Percentiles rank a stretch among this genome's conserved stretches.
These are phyloP conservation scores for Hystrix brachyura DNA, from an alignment of 2,113 vertebrate genomes.

Conservation along the genomic window DNA sequence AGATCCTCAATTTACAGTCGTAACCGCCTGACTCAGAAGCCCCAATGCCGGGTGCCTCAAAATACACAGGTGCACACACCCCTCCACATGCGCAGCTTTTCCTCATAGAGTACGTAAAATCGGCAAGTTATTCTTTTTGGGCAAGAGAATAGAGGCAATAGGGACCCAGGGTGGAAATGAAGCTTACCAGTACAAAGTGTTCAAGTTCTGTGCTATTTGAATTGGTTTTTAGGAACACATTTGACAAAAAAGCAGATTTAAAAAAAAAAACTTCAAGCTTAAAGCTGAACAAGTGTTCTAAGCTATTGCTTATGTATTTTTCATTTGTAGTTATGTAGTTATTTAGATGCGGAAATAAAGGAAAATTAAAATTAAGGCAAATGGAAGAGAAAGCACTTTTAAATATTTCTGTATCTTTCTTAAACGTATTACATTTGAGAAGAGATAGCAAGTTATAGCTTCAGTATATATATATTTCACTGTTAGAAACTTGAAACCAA, in stretches of 20 bases:
- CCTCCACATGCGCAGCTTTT: not conserved
- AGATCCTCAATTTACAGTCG: slow-evolving; percentile 1
- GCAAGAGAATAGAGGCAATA: not conserved
- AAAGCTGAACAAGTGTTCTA: slow-evolving; percentile 14
- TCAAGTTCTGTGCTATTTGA: not conserved
- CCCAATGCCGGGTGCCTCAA: not conserved
- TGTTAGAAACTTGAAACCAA: not conserved
- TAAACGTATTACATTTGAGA: not conserved
- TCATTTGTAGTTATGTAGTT: not conserved
- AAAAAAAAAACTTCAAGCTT: not conserved
- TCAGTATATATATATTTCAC: not conserved
- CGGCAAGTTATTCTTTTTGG: not conserved
- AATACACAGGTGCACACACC: not conserved
- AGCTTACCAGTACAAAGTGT: not conserved
- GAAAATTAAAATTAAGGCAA: slow-evolving; percentile 36
- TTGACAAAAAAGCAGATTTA: slow-evolving; percentile 10
- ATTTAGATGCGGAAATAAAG: slow-evolving; percentile 10
- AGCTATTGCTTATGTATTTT: not conserved
- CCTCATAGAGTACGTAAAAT: not conserved
- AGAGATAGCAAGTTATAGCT: not conserved
- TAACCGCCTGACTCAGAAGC: not conserved
- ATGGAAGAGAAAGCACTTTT: not conserved
- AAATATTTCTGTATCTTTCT: slow-evolving; percentile 46
- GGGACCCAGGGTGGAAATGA: not conserved
- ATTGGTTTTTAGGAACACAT: not conserved